These are phyloP conservation scores for Abrostola tripartita DNA, from an alignment of 2,888 invertebrate genomes.

Conservation along the genomic window DNA sequence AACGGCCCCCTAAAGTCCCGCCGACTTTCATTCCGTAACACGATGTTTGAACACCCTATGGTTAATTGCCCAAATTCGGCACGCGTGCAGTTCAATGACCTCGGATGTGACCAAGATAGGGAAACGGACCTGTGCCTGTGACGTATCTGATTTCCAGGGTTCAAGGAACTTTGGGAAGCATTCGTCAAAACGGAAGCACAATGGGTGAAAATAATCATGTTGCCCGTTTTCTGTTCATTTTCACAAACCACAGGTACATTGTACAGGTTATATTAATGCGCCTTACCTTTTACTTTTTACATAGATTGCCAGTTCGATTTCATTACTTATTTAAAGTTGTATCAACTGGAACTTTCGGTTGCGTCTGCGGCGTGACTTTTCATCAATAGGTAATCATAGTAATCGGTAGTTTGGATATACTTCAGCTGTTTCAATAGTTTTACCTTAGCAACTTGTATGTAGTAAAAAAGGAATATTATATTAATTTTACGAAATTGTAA, in stretches of 20 bases:
- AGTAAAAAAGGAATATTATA: too few species aligned
- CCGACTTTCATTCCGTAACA: conserved; percentile 80
- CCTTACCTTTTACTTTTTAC: too few species aligned
- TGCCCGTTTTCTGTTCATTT: neutral
- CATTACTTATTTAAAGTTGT: too few species aligned
- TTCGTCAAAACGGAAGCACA: neutral
- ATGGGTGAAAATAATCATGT: neutral
- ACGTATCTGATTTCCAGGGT: conserved; percentile 60
- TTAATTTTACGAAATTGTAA: too few species aligned
- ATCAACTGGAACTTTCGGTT: too few species aligned
- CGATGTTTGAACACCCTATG: conserved; percentile 77
- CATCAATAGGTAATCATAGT: too few species aligned
- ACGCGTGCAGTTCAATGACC: conserved; percentile 79
- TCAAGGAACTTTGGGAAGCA: conserved; percentile 50
- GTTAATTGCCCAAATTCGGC: conserved; percentile 83
- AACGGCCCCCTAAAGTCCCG: conserved; percentile 72
- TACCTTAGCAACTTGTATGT: too few species aligned
- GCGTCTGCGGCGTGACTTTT: too few species aligned
- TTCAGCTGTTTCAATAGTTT: too few species aligned
- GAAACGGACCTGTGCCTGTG: conserved; percentile 57
- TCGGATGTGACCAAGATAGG: conserved; percentile 58
- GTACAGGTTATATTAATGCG: too few species aligned
- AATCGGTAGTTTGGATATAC: too few species aligned
- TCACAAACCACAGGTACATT: neutral
- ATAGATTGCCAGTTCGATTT: too few species aligned